Evolutionary conservation across 2,797 vertebrate genomes (phyloP), one percentile per base, ranked within the genome.

Genomic region (Crenuchus spilurus): DNA sequence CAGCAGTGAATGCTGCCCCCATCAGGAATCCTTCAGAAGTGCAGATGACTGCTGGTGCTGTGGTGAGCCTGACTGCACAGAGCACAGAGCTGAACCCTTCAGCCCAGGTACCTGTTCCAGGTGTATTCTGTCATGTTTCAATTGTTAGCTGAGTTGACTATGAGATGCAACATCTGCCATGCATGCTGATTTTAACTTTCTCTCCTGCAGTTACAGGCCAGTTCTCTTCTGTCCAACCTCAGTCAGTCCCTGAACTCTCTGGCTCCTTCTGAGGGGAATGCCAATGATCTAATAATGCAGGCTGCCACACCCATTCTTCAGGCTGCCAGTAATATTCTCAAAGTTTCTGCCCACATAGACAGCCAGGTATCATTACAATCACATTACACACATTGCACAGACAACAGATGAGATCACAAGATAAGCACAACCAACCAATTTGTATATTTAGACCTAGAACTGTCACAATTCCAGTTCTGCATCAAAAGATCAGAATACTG

Each of bases 291-390:
- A 85, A 90, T 85, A 74, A 87, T 88, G 42, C 82, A 87, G 33
- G 91, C 92, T 41, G 94, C 92, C 48, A 82, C 70, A 14, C 87
- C 93, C 24, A 89, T 99, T 3, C 87, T 99, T 61, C 91, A 90
- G 71, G 94, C 95, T 70, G 91, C 94, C 51, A 94, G 95, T 84
- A 95, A 92, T 26, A 91, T 98, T 70, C 86, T 99, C 30, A 92
- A 90, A 78, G 94, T 93, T 76, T 93, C 93, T 41, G 81, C 88
- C 61, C 88, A 85, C 30, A 86, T 87, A 76, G 83, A 83, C 4
- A 61, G 64, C 81, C 46, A 83, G 63, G 51, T 84, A 75, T n/a
- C n/a, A n/a, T n/a, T n/a, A n/a, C n/a, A n/a, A n/a, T n/a, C n/a
- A n/a, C n/a, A n/a, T n/a, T n/a, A n/a, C n/a, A n/a, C n/a, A n/a